Evolutionary conservation across 2,797 vertebrate species (phyloP), one percentile per base, ranked within the genome.

Genomic region (Spea hammondii): DNA sequence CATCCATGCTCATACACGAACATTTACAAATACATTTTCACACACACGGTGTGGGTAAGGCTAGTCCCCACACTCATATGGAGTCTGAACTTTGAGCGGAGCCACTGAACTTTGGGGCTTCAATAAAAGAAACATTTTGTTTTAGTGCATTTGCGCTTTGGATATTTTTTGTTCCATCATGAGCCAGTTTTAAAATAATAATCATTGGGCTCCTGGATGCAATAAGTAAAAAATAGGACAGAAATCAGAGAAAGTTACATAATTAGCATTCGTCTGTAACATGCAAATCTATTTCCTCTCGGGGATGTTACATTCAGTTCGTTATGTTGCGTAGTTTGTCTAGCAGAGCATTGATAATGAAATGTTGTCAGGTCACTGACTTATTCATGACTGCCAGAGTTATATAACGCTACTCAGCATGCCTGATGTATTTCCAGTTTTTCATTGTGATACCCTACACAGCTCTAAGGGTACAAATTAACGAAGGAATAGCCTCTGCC

Each of bases 361-460:
- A 60, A 76, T 80, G 53, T 75, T 80, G 14, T 85, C 72, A 74
- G 67, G 80, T 70, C 79, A 55, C 14, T 70, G 70, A 71, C 70
- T 74, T 82, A 65, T 84, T 78, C 60, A 62, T 83, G 64, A 60
- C 76, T 81, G 55, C 68, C 53, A 75, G 76, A 77, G 73, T 64
- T 0, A 47, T 77, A 64, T 75, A 64, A 79, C 83, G 78, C 32
- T 57, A 77, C 44, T 5, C 62, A 80, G 45, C 59, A n/a, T 75
- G 79, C 69, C 66, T 80, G 65, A 79, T 75, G 66, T n/a, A 69
- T 82, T 78, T 76, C 75, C 83, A 78, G 75, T 71, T 62, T 79
- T 73, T 77, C 80, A 83, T 68, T 57, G 68, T 57, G 67, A 17
- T 53, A 51, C 48, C 45, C 53, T 4, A 57, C 54, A 50, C 51